Base-by-base conservation (phyloP, 2,113 vertebrate genomes). In the Podilymbus podiceps region DNA sequence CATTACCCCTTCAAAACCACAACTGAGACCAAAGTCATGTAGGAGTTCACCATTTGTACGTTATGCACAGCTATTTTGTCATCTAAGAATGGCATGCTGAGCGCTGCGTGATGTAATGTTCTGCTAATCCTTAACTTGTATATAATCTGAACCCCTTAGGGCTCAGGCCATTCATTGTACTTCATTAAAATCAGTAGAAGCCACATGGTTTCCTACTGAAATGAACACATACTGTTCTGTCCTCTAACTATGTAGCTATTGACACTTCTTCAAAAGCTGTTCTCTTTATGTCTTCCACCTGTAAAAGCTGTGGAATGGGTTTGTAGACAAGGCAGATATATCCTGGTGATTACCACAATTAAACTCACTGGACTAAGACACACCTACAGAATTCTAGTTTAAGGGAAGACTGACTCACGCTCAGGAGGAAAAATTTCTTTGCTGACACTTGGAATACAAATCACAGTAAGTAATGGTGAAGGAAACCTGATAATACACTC, bases 181-280 rank as follows among this genome's bases (percentile, higher is more conserved):
- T 76, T 38, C 12, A 60, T 12, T 35, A 42, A 42, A 60, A 66
- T 7, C 52, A 77, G 52, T 30, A 72, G 33, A 66, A 60, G 44
- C 53, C 59, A 35, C 18, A 6, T 0, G 6, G n/a, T 42, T 81
- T 59, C 47, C 31, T 44, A n/a, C 53, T 33, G 16, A 24, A 55
- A 62, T 5, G 8, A 62, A 5, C 20, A 12, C 21, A 2, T 11
- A n/a, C 17, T 20, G 25, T 8, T 75, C 49, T 16, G 10, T 6
- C n/a, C 44, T 15, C 3, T 12, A 78, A 22, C 71, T 30, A 15
- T 0, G 8, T 4, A 33, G 27, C 24, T 33, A 30, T 2, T 3
- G 9, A 77, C 35, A 60, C 14, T 8, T 25, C 63, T 38, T 55
- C 76, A 46, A 63, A 64, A 9, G 22, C 38, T 27, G 42, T 52